Base-by-base conservation (phyloP, 1,140 invertebrate species). In the Pogonus chalceus region DNA sequence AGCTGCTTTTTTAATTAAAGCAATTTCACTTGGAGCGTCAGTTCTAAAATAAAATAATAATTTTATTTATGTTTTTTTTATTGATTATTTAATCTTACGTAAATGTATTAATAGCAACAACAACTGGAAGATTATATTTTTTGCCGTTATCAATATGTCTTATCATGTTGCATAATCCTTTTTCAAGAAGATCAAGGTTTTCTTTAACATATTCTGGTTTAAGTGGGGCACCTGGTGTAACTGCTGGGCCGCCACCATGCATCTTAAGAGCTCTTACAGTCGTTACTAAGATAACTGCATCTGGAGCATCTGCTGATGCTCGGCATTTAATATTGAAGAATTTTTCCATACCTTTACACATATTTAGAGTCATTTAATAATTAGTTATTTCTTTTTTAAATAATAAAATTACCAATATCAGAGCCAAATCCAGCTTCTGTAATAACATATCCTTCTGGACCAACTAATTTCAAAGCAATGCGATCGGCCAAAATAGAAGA, bases 261-360 rank as follows among this genome's bases (percentile, higher is more conserved):
- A 98, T 96, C 76, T 99, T 99, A 22, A 99, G 76, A 14, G 96
- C 96, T 60, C 96, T 75, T 12, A 99, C 79, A 0, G 96, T 98
- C 0, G 89, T 82, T 2, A 99, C 96, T 20, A 99, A 73, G 0
- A 99, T 94, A 20, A 92, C 86, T 62, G 87, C 91, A 74, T 90
- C 87, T 1, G 96, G 95, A n/a, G 77, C 61, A 35, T 88, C 77
- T 0, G 85, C 88, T 2, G 94, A 97, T 43, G 85, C 83, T 18
- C 95, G 84, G 63, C 94, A 98, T 75, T 99, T 99, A 50, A 99
- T 98, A 69, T 99, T 84, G 69, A 97, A 96, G 75, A 98, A 98
- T 70, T 99, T 99, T 75, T 99, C 96, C 88, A 98, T 93, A 43
- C 92, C 81, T 83, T 59, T 31, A 54, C 35, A 54, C 37, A 12